Evolutionary conservation across 2,797 vertebrate species (phyloP).

Genomic region (Merluccius polli): DNA sequence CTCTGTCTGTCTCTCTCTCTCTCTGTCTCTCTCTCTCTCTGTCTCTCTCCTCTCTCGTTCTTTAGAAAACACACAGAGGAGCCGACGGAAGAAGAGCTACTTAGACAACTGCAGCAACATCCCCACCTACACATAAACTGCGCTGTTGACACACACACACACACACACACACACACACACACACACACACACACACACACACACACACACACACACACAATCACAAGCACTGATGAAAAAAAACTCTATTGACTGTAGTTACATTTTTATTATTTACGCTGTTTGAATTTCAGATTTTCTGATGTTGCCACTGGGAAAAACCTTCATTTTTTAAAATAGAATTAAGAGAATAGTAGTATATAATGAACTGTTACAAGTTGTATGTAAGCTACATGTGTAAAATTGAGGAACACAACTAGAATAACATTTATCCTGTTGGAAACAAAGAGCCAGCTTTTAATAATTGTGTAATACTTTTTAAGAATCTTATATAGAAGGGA

Average conservation of each 20-base stretch:
- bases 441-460: no score
- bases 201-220: constrained; percentile 1
- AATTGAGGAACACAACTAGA: no score
- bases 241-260: background rate
- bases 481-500: no score
- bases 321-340: background rate
- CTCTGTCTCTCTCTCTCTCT: background rate
- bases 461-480: no score
- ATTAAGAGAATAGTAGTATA: no score
- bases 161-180: constrained; percentile 32
- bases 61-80: constrained; percentile 87
- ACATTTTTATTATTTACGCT: background rate
- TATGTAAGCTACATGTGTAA: no score
- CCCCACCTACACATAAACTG: constrained; percentile 77
- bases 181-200: constrained; percentile 10
- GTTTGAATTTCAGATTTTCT: background rate
- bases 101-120: constrained; percentile 79
- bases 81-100: constrained; percentile 86
- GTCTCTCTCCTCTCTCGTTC: background rate
- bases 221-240: background rate
- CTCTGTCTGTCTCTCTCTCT: background rate
- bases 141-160: constrained; percentile 67
- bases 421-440: no score
- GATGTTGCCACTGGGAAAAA: background rate
- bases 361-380: no score